Evolutionary conservation across 2,797 vertebrate species (phyloP).

Genomic region (Spinus pinus): DNA sequence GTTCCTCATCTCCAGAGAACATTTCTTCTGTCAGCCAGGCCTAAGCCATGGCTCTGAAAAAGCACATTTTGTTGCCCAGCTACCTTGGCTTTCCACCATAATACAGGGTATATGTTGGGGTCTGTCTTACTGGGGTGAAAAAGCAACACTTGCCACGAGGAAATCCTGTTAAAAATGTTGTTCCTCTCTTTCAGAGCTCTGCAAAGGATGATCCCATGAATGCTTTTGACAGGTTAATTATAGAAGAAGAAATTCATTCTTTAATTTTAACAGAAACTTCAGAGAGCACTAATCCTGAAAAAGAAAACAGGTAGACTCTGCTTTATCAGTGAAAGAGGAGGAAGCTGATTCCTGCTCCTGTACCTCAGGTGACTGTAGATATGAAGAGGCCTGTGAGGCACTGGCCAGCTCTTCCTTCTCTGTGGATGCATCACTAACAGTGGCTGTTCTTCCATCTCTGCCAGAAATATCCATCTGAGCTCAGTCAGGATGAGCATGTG

Average conservation of each 20-base stretch:
- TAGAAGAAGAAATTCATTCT: conserved; percentile 53
- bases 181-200: conserved; percentile 32
- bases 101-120: accelerated
- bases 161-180: background rate
- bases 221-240: background rate
- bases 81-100: background rate
- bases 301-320: background rate
- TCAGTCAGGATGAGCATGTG: background rate
- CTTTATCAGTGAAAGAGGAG: background rate
- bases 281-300: background rate
- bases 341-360: background rate
- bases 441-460: background rate
- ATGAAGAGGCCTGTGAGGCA: background rate
- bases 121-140: background rate
- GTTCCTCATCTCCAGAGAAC: background rate
- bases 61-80: background rate
- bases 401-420: background rate
- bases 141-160: accelerated
- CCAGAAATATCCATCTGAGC: background rate
- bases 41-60: background rate
- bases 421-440: background rate
- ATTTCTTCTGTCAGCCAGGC: background rate
- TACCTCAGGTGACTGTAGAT: background rate
- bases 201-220: conserved; percentile 18
- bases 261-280: conserved; percentile 19